Evolutionary conservation across 2,113 vertebrate species (phyloP).

Genomic region (Chionodraco myersi): DNA sequence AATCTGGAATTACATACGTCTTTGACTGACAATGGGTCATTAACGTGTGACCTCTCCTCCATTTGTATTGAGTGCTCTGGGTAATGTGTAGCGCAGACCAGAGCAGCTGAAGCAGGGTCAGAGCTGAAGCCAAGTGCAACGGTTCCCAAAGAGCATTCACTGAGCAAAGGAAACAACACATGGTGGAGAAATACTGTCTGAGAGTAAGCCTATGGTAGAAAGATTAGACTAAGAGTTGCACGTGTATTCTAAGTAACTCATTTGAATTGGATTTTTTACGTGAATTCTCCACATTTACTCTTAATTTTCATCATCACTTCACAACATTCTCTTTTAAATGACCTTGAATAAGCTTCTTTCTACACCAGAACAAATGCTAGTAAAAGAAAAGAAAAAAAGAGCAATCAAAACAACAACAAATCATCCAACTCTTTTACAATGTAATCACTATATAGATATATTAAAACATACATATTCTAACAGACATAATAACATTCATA

Average conservation of each 20-base stretch:
- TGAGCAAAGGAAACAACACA: background rate
- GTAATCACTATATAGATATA: background rate
- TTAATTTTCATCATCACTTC: background rate
- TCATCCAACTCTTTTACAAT: background rate
- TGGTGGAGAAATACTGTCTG: background rate
- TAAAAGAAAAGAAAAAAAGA: background rate
- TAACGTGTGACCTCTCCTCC: background rate
- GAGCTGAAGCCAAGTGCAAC: conserved; percentile 8
- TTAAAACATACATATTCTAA: background rate
- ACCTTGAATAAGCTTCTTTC: background rate
- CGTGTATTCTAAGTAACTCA: background rate
- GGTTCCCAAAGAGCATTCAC: background rate
- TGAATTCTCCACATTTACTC: background rate
- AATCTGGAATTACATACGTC: background rate
- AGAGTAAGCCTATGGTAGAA: background rate
- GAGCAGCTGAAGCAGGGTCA: conserved; percentile 12
- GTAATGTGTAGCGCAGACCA: conserved; percentile 22
- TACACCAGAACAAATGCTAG: background rate
- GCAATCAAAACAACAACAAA: background rate
- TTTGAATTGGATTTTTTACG: no score
- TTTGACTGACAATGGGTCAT: background rate
- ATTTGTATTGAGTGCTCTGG: background rate
- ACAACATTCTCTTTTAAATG: background rate
- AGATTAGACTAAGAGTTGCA: background rate
- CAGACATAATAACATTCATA: background rate